Conservation (phyloP, 2,113 vertebrate species). For the Pristiophorus japonicus region DNA sequence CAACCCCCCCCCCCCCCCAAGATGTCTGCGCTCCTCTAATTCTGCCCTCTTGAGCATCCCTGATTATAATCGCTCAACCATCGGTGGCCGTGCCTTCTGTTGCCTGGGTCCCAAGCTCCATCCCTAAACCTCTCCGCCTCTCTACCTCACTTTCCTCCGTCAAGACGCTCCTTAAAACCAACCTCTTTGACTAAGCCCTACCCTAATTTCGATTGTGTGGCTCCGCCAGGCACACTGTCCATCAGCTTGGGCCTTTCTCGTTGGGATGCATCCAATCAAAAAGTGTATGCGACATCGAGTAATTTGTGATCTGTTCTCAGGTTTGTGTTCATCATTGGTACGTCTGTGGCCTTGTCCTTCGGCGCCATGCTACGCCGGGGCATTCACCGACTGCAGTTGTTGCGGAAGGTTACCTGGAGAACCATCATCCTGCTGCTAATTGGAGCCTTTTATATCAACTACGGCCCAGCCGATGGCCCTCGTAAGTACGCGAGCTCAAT, state of each 20-base stretch:
- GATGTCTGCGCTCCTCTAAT: too few relatives aligned
- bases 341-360: constrained; percentile 59
- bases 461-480: constrained; percentile 57
- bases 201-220: too few relatives aligned
- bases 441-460: constrained; percentile 62
- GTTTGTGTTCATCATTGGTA: constrained; percentile 65
- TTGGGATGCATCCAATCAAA: background rate
- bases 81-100: too few relatives aligned
- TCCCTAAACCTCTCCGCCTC: too few relatives aligned
- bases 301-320: constrained; percentile 37
- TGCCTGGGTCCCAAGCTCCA: too few relatives aligned
- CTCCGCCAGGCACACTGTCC: background rate
- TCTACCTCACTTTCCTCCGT: too few relatives aligned
- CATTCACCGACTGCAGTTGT: constrained; percentile 49
- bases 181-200: too few relatives aligned
- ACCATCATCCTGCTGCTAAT: constrained; percentile 51
- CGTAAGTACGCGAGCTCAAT: constrained; percentile 44
- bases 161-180: too few relatives aligned
- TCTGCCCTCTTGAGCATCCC: too few relatives aligned
- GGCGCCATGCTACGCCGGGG: constrained; percentile 55
- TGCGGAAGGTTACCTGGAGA: constrained; percentile 54
- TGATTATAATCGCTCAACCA: too few relatives aligned
- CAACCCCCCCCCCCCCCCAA: too few relatives aligned
- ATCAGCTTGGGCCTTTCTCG: background rate
- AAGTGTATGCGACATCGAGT: background rate